Percentiles rank a stretch among this genome's conserved stretches.
Evolutionary conservation across 2,888 invertebrate genomes (phyloP).

Genomic region (Cheilosia variabilis): DNA sequence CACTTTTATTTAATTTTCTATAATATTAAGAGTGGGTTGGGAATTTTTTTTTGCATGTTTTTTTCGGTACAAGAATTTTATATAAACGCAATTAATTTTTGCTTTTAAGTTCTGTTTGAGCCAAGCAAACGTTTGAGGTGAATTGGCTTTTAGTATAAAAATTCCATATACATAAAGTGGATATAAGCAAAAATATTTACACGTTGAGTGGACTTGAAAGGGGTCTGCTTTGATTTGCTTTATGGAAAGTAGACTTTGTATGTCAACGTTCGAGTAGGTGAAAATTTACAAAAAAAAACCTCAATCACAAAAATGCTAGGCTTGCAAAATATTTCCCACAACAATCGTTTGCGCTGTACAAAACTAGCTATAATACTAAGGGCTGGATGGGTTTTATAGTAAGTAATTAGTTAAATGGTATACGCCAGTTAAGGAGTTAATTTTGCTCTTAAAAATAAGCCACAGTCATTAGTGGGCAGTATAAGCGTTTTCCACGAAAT

Average conservation of each 20-base stretch:
- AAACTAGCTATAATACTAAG: too few relatives aligned
- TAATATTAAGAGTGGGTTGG: slow-evolving; percentile 18
- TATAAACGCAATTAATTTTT: slow-evolving; percentile 56
- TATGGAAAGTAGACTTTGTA: background rate
- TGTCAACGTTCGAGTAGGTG: background rate
- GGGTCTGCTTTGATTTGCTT: background rate
- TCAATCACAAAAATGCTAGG: too few relatives aligned
- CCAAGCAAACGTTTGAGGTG: slow-evolving; percentile 25
- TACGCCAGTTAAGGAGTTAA: too few relatives aligned
- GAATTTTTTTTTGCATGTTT: slow-evolving; percentile 2
- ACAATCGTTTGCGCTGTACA: background rate
- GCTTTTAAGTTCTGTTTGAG: slow-evolving; percentile 45
- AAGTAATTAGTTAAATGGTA: too few relatives aligned
- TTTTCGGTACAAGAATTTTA: slow-evolving; percentile 31
- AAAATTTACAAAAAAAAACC: background rate
- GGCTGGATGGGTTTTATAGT: too few relatives aligned
- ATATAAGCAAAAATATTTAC: slow-evolving; percentile 15
- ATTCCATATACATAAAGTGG: background rate
- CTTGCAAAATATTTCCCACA: background rate
- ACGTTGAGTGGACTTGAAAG: background rate
- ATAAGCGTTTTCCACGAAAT: too few relatives aligned
- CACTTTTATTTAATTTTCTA: slow-evolving; percentile 35
- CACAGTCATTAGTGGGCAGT: too few relatives aligned
- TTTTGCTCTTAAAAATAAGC: too few relatives aligned
- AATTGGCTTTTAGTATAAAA: slow-evolving; percentile 20